Conservation (phyloP, 1,140 invertebrate genomes). For the Aradophagus sp. region DNA sequence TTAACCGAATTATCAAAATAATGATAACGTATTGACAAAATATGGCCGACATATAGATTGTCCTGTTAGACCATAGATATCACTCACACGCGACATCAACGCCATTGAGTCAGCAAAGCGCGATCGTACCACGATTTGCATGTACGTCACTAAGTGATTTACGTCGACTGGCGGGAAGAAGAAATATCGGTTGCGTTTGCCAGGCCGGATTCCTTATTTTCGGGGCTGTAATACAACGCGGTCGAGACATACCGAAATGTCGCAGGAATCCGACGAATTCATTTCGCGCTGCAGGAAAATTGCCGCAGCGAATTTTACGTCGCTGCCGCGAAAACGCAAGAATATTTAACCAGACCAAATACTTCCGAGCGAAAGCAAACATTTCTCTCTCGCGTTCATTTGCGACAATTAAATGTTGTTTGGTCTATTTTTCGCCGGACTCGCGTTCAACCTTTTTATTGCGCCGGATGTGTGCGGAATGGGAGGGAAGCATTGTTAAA, state of each 20-base stretch:
- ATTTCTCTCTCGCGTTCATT: conserved; percentile 18
- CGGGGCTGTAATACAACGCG: conserved; percentile 7
- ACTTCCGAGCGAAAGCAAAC: conserved; percentile 16
- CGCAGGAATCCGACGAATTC: conserved; percentile 26
- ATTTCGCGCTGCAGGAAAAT: conserved; percentile 4
- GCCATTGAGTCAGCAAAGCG: too few relatives aligned
- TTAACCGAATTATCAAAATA: too few relatives aligned
- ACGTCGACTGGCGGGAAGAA: not conserved
- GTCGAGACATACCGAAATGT: conserved; percentile 7
- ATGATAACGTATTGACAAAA: too few relatives aligned
- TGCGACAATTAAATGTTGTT: conserved; percentile 31
- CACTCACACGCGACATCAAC: too few relatives aligned
- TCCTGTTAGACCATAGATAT: too few relatives aligned
- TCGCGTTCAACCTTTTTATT: conserved; percentile 29
- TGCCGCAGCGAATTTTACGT: not conserved
- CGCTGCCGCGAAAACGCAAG: not conserved
- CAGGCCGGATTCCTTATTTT: conserved; percentile 10
- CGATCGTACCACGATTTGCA: too few relatives aligned
- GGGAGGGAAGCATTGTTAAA: conserved; percentile 19
- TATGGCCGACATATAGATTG: too few relatives aligned
- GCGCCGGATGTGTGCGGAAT: conserved; percentile 9
- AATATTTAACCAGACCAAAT: conserved; percentile 3
- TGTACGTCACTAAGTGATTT: not conserved
- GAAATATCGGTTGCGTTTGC: conserved; percentile 4
- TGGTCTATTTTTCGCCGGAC: conserved; percentile 17